phyloP scores from a whole-genome alignment of 2,888 invertebrate genomes.

The Andrena trimmerana region DNA sequence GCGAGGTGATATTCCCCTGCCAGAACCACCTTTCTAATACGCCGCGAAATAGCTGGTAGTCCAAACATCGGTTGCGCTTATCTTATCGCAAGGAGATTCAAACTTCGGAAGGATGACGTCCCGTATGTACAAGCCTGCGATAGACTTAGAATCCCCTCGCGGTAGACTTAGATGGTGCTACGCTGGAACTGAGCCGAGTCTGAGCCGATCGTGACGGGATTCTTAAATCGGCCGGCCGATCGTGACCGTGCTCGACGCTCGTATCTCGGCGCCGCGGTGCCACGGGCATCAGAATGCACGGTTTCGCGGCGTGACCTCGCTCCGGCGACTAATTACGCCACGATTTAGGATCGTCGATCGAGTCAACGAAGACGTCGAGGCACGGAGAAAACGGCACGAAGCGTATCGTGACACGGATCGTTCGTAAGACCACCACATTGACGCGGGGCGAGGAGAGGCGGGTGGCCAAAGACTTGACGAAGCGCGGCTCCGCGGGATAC shows the following conservation, averaged over 20 bases:
- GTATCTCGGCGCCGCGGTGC: background rate
- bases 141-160: constrained; percentile 25
- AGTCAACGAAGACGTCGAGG: constrained; percentile 93
- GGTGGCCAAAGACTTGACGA: constrained; percentile 90
- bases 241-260: constrained; percentile 1
- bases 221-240: constrained; percentile 25
- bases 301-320: background rate
- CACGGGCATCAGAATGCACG: too few species aligned
- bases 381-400: constrained; percentile 92
- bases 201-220: constrained; percentile 49
- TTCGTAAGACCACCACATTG: constrained; percentile 95
- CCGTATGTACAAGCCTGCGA: background rate
- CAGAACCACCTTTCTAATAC: too few species aligned
- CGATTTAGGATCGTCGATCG: constrained; percentile 88
- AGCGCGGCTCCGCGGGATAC: constrained; percentile 86
- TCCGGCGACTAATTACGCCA: constrained; percentile 21
- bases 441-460: constrained; percentile 94
- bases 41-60: too few species aligned
- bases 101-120: background rate
- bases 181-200: constrained; percentile 29
- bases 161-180: constrained; percentile 20
- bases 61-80: background rate
- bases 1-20: too few species aligned
- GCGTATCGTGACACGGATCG: constrained; percentile 94
- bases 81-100: constrained; percentile 1